phyloP scores from a whole-genome alignment of 2,888 invertebrate species.

The Chironomus tentans region DNA sequence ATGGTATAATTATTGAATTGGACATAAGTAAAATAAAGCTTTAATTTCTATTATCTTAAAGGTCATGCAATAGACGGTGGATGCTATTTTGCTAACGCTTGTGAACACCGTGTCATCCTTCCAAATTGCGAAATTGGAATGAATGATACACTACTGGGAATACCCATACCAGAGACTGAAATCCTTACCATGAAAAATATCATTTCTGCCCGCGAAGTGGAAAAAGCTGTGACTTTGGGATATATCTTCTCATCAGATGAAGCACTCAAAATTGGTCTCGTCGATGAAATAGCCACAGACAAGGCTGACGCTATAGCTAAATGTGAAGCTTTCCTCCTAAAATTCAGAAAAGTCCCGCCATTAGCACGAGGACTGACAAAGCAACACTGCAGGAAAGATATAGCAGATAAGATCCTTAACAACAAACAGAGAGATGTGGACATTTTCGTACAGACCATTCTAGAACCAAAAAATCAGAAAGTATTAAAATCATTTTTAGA shows the following conservation, averaged over 20 bases:
- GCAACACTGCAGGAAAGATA: constrained; percentile 44
- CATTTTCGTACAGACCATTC: constrained; percentile 51
- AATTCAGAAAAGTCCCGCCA: constrained; percentile 57
- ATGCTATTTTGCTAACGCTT: constrained; percentile 65
- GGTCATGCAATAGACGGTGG: constrained; percentile 45
- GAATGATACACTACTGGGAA: constrained; percentile 78
- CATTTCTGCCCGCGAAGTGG: constrained; percentile 59
- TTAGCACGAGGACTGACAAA: constrained; percentile 51
- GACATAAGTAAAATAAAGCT: constrained; percentile 34
- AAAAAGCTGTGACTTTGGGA: constrained; percentile 65
- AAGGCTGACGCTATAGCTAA: constrained; percentile 59
- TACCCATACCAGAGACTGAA: constrained; percentile 66
- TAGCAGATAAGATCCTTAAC: constrained; percentile 49
- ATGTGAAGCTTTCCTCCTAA: constrained; percentile 55
- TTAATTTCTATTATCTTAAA: neutral
- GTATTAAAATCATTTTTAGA: constrained; percentile 59
- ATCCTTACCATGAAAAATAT: constrained; percentile 52
- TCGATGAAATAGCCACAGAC: constrained; percentile 63
- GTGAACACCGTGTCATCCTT: constrained; percentile 78
- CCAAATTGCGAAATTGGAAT: constrained; percentile 73
- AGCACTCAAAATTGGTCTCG: constrained; percentile 61
- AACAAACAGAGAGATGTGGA: constrained; percentile 55
- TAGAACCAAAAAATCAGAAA: constrained; percentile 59
- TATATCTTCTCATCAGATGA: constrained; percentile 65
- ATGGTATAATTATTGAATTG: constrained; percentile 64